Base-by-base conservation (phyloP, 1,140 invertebrate species). In the Drosophila ananassae region DNA sequence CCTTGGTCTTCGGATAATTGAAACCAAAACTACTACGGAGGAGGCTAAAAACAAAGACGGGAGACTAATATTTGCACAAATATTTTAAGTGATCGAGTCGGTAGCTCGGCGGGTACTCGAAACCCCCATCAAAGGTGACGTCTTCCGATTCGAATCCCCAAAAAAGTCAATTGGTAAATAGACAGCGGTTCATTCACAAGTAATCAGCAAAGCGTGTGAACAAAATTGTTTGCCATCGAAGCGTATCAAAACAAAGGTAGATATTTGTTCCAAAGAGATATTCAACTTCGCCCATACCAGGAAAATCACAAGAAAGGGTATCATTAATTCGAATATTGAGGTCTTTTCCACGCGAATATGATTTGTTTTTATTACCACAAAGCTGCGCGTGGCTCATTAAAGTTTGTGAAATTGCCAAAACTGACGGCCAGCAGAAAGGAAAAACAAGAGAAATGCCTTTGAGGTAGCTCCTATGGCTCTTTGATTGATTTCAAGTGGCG, bases 221-320 rank as follows among this genome's bases (percentile, higher is more conserved):
- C 72, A 59, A 73, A 55, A 73, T 62, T 73, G 51, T 48, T 48
- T 74, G 8, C 54, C 63, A 72, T 56, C 66, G 60, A 62, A 48
- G 77, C 73, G 34, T 67, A 59, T 80, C 81, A 25, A 85, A 85
- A 84, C 81, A 84, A 71, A 53, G 82, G 63, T 51, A 48, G 13
- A 32, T 30, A 73, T 80, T 77, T 84, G 81, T 85, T 71, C 17
- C 53, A n/a, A 37, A 37, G 12, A 37, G 3, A 0, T n/a, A n/a
- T 37, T n/a, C 12, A 28, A 25, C 25, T 5, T 25, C 25, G 0
- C 0, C 25, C 25, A 1, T 28, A 37, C 9, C 10, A 3, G 34
- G 34, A 10, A 12, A 17, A 34, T 50, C 30, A n/a, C 34, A 25
- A 1, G 3, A 24, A 59, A 67, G 63, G 34, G 63, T 34, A 67